A percentile compares a stretch with the other conserved stretches of the same genome.
These are phyloP conservation scores for Aplodontia rufa DNA, from an alignment of 2,113 vertebrate species.

Conservation along the genomic window DNA sequence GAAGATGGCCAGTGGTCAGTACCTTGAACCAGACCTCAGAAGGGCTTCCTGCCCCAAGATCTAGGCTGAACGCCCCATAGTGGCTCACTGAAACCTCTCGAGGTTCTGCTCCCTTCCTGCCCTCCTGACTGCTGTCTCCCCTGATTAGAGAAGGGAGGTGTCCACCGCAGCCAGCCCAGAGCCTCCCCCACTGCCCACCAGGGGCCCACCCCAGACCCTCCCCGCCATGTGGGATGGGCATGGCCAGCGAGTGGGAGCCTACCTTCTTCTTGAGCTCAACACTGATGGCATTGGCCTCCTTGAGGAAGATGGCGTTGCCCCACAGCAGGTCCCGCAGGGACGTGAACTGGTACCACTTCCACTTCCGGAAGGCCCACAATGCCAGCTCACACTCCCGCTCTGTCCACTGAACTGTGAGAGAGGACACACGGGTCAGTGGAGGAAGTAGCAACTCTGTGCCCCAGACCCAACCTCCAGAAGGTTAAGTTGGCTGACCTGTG, in stretches of 20 bases:
- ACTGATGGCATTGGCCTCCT: constrained; percentile 98
- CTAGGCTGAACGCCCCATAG: fast-evolving
- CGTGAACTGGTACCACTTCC: constrained; percentile 98
- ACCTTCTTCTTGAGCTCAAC: constrained; percentile 99
- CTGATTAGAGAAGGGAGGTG: fast-evolving
- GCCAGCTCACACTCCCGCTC: constrained; percentile 93
- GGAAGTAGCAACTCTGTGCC: neutral
- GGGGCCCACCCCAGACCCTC: no score
- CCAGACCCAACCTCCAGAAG: neutral
- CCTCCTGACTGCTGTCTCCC: neutral
- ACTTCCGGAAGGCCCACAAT: constrained; percentile 96
- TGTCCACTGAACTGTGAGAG: constrained; percentile 92
- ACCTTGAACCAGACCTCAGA: neutral
- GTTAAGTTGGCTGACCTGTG: neutral
- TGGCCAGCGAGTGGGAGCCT: neutral
- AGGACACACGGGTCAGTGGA: neutral
- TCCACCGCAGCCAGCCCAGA: fast-evolving
- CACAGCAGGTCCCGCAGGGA: constrained; percentile 96
- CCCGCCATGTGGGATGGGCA: no score
- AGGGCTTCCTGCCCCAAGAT: fast-evolving
- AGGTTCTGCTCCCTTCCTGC: fast-evolving
- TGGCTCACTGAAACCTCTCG: fast-evolving
- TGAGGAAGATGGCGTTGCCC: constrained; percentile 98
- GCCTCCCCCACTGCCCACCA: neutral
- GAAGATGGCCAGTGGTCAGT: neutral